Conservation (phyloP, 2,113 vertebrate species). For the Tetrax tetrax region DNA sequence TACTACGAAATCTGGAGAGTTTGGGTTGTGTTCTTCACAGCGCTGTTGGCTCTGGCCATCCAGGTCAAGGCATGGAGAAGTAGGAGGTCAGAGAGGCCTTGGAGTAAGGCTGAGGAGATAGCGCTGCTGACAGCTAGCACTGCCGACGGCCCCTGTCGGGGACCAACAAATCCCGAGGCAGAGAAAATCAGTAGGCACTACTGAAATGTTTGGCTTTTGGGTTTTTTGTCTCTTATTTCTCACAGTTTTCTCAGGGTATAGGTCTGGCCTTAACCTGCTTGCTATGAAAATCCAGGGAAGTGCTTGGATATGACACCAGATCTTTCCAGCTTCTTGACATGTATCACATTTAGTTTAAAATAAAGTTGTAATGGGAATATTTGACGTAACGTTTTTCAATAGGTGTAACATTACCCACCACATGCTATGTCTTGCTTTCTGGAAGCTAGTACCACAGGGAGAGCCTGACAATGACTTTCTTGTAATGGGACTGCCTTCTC, state of each 20-base stretch:
- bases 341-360: not conserved
- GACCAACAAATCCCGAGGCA: not conserved
- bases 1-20: not conserved
- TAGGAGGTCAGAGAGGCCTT: not conserved
- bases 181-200: not conserved
- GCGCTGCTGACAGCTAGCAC: not conserved
- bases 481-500: not conserved
- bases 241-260: not conserved
- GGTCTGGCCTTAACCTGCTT: not conserved
- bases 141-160: not conserved
- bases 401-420: not conserved
- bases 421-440: not conserved
- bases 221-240: not conserved
- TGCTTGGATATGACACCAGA: not conserved
- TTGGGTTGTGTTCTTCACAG: accelerated
- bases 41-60: not conserved
- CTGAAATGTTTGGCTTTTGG: not conserved
- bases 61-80: not conserved
- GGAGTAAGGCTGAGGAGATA: accelerated
- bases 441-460: not conserved
- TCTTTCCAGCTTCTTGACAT: not conserved
- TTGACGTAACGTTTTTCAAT: not conserved
- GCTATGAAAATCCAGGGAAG: not conserved
- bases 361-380: not conserved
- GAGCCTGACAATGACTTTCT: slow-evolving; percentile 1